Evolutionary conservation across 2,797 vertebrate genomes (phyloP).

Genomic region (Euthynnus affinis): DNA sequence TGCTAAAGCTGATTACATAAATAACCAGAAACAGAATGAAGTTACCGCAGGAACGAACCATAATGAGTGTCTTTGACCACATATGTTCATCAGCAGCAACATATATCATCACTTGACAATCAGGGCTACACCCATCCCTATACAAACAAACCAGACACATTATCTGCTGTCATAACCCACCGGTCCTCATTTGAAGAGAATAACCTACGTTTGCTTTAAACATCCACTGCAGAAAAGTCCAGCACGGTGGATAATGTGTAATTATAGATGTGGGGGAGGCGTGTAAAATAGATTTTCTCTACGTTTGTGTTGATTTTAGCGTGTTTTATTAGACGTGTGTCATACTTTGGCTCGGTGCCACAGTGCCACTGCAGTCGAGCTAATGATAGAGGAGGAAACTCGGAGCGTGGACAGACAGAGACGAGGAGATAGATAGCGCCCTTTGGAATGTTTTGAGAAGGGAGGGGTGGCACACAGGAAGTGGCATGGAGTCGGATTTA

Average conservation of each 20-base stretch:
- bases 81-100: conserved; percentile 5
- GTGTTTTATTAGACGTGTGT: conserved; percentile 20
- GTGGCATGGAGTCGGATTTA: conserved; percentile 58
- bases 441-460: conserved; percentile 71
- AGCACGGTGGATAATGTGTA: not conserved
- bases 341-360: conserved; percentile 47
- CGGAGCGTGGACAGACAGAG: conserved; percentile 31
- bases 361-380: conserved; percentile 8
- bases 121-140: conserved; percentile 14
- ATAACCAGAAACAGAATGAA: not conserved
- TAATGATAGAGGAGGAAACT: conserved; percentile 67
- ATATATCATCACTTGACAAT: conserved; percentile 15
- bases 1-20: not conserved
- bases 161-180: conserved; percentile 5
- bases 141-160: conserved; percentile 33
- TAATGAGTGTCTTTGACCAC: not conserved
- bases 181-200: conserved; percentile 12
- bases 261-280: not conserved
- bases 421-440: conserved; percentile 52
- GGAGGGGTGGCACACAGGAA: conserved; percentile 71
- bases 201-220: not conserved
- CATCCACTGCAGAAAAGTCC: not conserved
- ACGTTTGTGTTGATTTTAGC: not conserved
- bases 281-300: conserved; percentile 1
- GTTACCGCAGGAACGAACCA: not conserved